Evolutionary conservation across 2,888 invertebrate species (phyloP), one percentile per base, ranked within the genome.

Genomic region (Caenorhabditis macrosperma): DNA sequence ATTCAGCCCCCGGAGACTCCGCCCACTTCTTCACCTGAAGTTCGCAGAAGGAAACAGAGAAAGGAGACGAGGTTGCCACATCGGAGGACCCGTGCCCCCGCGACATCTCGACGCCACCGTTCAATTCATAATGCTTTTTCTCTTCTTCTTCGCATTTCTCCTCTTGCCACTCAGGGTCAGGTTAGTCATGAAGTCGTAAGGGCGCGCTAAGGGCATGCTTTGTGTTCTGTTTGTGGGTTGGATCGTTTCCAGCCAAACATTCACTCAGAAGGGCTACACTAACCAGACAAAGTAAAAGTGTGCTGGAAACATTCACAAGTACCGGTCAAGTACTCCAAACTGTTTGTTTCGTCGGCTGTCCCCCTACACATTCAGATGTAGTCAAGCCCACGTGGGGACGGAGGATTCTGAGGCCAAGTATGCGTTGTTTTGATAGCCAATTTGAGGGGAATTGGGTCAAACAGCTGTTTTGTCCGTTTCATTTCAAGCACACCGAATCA

Each of bases 121-220:
- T 17, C 20, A 20, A 68, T 50, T 46, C 48, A 9, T 1, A 10
- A 59, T 68, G 72, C 60, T 71, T 71, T 54, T 72, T 48, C 63
- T 72, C 26, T 46, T 72, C 26, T 46, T 72, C 26, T 46, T 72
- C 63, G 72, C 72, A 20, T 72, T 72, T 63, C 72, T 72, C 20
- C 55, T 72, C 33, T 63, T 61, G 63, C 55, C 63, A 46, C 44
- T 63, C 63, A 72, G 72, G 72, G 72, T 72, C 72, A 72, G 72
- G 72, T 72, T 30, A 55, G 72, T 63, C 50, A 17, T 22, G 9
- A 38, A 26, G 12, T 26, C 50, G 10, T 17, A 30, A 30, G 38
- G 38, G 33, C 5, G 9, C 33, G 5, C 15, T 9, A 38, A 12
- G 15, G 38, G 15, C 5, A 3, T 5, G 38, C 15, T 12, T 10